Conservation (phyloP, 2,113 vertebrate species). For the Seriola rivoliana region DNA sequence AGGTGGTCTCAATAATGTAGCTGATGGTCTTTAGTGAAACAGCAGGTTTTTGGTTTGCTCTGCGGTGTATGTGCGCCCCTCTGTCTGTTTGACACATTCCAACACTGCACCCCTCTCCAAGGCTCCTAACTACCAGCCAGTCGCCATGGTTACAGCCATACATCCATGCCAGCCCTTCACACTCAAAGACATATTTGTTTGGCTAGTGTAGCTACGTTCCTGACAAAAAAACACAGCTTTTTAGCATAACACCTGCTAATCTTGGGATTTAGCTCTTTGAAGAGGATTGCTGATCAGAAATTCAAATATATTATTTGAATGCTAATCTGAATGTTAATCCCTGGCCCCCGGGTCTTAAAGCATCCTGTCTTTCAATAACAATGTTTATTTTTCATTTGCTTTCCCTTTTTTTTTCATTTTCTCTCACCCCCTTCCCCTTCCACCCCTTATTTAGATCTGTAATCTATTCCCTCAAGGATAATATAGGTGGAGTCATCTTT, state of each 20-base stretch:
- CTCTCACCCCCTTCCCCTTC: conserved; percentile 49
- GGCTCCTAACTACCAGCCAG: conserved; percentile 83
- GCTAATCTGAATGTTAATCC: conserved; percentile 93
- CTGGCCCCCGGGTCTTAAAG: conserved; percentile 84
- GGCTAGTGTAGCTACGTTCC: conserved; percentile 89
- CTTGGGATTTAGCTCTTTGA: conserved; percentile 86
- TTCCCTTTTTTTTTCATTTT: conserved; percentile 71
- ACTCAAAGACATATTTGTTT: conserved; percentile 97
- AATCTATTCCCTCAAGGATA: conserved; percentile 41
- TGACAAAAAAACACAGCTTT: conserved; percentile 87
- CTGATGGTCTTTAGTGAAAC: conserved; percentile 80
- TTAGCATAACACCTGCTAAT: conserved; percentile 93
- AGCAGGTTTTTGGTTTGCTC: conserved; percentile 81
- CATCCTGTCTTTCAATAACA: conserved; percentile 86
- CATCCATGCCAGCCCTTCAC: conserved; percentile 90
- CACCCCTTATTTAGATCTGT: conserved; percentile 33
- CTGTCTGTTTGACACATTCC: conserved; percentile 85
- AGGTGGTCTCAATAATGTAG: conserved; percentile 77
- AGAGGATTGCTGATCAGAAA: conserved; percentile 89
- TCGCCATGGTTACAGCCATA: conserved; percentile 91
- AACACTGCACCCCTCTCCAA: conserved; percentile 77
- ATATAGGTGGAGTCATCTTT: conserved; percentile 44
- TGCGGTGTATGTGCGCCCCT: conserved; percentile 75
- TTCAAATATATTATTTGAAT: conserved; percentile 93
- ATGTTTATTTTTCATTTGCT: conserved; percentile 88